Evolutionary conservation across 1,140 invertebrate genomes (phyloP), one percentile per base, ranked within the genome.

Genomic region (Leptinotarsa lineolata): DNA sequence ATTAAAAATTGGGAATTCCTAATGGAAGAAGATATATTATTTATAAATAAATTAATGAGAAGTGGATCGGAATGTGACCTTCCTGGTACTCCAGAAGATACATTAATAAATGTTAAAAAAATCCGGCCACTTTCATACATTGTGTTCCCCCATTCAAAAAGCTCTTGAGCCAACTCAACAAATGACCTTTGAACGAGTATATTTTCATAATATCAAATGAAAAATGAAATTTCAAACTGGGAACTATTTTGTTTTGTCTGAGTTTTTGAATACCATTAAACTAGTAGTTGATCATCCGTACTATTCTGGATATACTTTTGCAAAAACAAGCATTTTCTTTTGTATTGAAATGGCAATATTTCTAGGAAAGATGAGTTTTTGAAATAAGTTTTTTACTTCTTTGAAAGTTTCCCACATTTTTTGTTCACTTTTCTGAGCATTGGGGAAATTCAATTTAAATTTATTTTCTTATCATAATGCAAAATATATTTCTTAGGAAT

Each of bases 401-500:
- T 8, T 30, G 30, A 1, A 30, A 30, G 30, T 30, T 30, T 30
- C 11, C 1, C 30, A 30, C 30, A 30, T 30, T 30, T 30, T 15
- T 59, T 2, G 5, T 20, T 11, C 13, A 3, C 2, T 59, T 59
- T 20, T 5, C 6, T 16, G 20, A 59, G 16, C 4, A 16, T 59
- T 20, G 16, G 54, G 54, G 54, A 59, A 21, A 54, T 54, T n/a
- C 15, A 63, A 5, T 63, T 63, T 63, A 13, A 20, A 22, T 3
- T 63, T 24, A 12, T 16, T 16, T 8, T 0, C 8, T 8, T 30
- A n/a, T n/a, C 13, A 1, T 54, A 54, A 54, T 16, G 48, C 48
- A 54, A 15, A 30, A 54, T 59, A 64, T 58, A 63, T 67, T 70
- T 80, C 76, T 60, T 66, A 82, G 81, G 72, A 77, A 80, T 72